Percentiles rank a stretch among this genome's conserved stretches.
Conservation (phyloP, 2,797 vertebrate genomes). For the Erpetoichthys calabaricus region DNA sequence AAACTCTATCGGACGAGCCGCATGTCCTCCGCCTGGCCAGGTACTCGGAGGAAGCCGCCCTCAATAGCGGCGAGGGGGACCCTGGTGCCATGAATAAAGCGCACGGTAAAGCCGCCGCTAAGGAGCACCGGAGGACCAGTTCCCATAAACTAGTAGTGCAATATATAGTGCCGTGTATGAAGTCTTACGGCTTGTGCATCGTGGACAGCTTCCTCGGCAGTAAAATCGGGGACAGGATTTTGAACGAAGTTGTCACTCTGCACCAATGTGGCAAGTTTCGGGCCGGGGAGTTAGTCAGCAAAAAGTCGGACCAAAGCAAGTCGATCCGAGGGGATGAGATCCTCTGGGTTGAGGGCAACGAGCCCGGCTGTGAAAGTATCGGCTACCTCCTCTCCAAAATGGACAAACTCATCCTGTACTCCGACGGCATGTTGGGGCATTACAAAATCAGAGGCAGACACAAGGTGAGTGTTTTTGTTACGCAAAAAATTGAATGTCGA, state of each 20-base stretch:
- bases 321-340: constrained; percentile 31
- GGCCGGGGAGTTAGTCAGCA: constrained; percentile 33
- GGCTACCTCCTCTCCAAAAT: constrained; percentile 33
- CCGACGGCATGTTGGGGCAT: constrained; percentile 34
- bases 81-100: too few species aligned
- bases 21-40: too few species aligned
- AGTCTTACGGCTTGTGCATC: constrained; percentile 35
- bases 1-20: too few species aligned
- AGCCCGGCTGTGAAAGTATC: constrained; percentile 32
- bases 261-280: constrained; percentile 27
- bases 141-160: constrained; percentile 30
- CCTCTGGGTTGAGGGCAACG: constrained; percentile 36
- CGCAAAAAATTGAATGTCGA: background rate
- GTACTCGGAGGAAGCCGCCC: too few species aligned
- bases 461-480: constrained; percentile 31
- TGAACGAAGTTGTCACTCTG: constrained; percentile 32
- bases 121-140: constrained; percentile 23
- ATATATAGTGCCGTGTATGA: constrained; percentile 34
- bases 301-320: constrained; percentile 19
- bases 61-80: too few species aligned
- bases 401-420: constrained; percentile 36
- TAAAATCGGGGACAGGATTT: constrained; percentile 29
- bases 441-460: constrained; percentile 40
- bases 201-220: constrained; percentile 37
- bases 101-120: constrained; percentile 7